Evolutionary conservation across 2,113 vertebrate species (phyloP), one percentile per base, ranked within the genome.

Genomic region (Eidolon helvum): DNA sequence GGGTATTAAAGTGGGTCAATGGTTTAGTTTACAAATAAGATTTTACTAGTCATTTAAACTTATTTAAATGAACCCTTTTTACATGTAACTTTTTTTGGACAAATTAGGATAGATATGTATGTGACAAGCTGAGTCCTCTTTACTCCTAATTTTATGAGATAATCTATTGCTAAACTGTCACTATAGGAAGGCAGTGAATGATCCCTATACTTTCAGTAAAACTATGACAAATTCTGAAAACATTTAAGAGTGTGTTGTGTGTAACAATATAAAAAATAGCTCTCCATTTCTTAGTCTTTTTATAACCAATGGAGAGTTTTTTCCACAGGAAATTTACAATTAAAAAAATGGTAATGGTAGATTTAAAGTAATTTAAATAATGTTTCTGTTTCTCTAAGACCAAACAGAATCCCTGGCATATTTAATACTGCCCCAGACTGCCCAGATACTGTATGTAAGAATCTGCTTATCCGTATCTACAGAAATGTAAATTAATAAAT

Each of bases 211-310:
- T 77, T 93, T 93, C 57, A 43, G 55, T n/a, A 68, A 78, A 86
- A 75, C 28, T 87, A 50, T n/a, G n/a, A 85, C 38, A 82, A 94
- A 94, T 91, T 92, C 85, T 94, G 45, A 65, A 84, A 75, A 43
- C 10, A 92, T 24, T 43, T 79, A 72, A 4, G 35, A 38, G n/a
- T 57, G 19, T 63, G 24, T 72, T 68, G 21, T 82, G 30, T 85
- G 10, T 63, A 59, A 82, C 79, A 93, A 65, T 50, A 38, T 15
- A 65, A 48, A 90, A 83, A 95, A 88, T 5, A 94, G 1, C 11
- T 87, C 18, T 92, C 10, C 14, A 71, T 55, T 43, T 83, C 53
- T 83, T 38, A 78, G 14, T 61, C n/a, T 26, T 79, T 87, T 95
- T 72, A 79, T 61, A 94, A 94, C 2, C 53, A 92, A n/a, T 33